Base-by-base conservation (phyloP, 2,797 vertebrate genomes). In the Micropoecilia bifurca region DNA sequence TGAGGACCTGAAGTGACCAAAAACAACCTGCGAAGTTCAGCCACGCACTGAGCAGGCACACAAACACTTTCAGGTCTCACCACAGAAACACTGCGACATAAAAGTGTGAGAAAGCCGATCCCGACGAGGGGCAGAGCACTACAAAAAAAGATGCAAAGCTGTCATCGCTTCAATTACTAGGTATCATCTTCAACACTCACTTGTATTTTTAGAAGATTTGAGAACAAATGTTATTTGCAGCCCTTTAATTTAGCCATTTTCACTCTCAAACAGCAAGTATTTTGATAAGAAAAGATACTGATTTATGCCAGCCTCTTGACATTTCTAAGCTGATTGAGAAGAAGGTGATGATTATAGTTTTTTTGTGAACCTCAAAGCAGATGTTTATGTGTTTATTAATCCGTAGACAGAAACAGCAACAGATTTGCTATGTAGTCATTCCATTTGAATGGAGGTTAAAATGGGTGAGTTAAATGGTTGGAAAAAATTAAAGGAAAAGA, bases 1-100 rank as follows among this genome's bases (percentile, higher is more conserved):
- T 55, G 6, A 77, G 74, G 53, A 77, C 85, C 74, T 80, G 72
- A 87, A 80, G 76, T 83, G 79, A 80, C 85, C 81, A 79, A 85
- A 68, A 83, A 85, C 80, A 80, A 85, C 83, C 73, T 78, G 73
- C 20, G 79, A 73, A 76, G 73, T 72, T 48, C 33, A 63, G 71
- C 73, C 77, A 53, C 74, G 77, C 28, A 68, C 18, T 43, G 46
- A 75, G 20, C 14, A 30, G 30, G 71, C 50, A 85, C 33, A 81
- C 59, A 66, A 28, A 79, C 66, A 80, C 57, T 25, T 59, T 39
- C 0, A 0, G 63, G 79, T 80, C 71, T 81, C 66, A 77, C 74
- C 79, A 76, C 77, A 77, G 5, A 75, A 72, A 78, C 45, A 87
- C 25, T 79, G 20, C 78, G 53, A 76, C 8, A 81, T 57, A 82